Evolutionary conservation across 2,797 vertebrate genomes (phyloP).

Genomic region (Sebastes kiyomatsui): DNA sequence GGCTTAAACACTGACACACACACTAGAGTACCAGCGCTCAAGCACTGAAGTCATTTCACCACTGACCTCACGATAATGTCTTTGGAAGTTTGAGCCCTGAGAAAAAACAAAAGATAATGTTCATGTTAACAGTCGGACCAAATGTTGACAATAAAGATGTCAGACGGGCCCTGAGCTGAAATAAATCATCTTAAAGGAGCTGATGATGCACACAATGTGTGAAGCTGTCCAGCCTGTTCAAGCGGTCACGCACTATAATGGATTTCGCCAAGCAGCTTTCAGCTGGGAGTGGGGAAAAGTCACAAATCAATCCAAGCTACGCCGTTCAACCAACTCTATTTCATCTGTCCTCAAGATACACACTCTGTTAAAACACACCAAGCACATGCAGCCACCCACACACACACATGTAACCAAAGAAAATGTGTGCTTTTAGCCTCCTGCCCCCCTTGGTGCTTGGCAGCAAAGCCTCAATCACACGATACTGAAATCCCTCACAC

Average conservation of each 20-base stretch:
- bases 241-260: background rate
- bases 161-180: conserved; percentile 17
- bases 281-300: background rate
- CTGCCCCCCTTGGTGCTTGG: conserved; percentile 29
- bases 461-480: conserved; percentile 66
- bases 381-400: background rate
- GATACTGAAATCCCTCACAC: conserved; percentile 62
- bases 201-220: conserved; percentile 24
- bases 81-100: conserved; percentile 7
- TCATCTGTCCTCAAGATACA: conserved; percentile 2
- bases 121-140: conserved; percentile 27
- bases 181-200: conserved; percentile 41
- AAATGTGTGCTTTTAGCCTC: conserved; percentile 18
- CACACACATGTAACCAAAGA: background rate
- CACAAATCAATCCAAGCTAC: conserved; percentile 31
- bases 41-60: background rate
- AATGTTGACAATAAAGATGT: conserved; percentile 51
- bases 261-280: background rate
- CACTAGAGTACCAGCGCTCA: background rate
- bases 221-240: conserved; percentile 21
- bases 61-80: conserved; percentile 2
- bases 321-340: conserved; percentile 12
- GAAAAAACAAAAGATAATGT: background rate
- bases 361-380: background rate
- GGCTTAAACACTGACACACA: conserved; percentile 1